Evolutionary conservation across 2,888 invertebrate species (phyloP).

Genomic region (Pyralis farinalis): DNA sequence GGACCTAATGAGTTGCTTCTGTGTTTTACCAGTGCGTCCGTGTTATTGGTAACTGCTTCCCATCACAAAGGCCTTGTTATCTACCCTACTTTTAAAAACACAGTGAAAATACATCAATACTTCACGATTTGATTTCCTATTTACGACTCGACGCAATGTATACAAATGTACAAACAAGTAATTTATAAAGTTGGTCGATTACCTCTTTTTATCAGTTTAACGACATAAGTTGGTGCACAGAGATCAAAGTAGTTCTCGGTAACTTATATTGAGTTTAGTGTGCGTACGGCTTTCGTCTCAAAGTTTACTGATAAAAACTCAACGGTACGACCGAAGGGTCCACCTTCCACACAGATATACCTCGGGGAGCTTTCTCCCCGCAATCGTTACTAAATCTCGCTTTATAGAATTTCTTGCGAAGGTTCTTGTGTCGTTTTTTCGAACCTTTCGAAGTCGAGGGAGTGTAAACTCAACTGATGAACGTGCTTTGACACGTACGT

Average conservation of each 20-base stretch:
- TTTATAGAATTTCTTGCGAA: not conserved
- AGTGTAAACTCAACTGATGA: too few species aligned
- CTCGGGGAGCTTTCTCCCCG: not conserved
- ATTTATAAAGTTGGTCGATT: too few species aligned
- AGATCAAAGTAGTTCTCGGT: not conserved
- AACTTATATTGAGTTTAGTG: not conserved
- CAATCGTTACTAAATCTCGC: not conserved
- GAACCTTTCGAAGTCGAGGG: not conserved
- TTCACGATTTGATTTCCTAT: too few species aligned
- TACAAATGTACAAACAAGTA: too few species aligned
- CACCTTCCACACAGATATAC: not conserved
- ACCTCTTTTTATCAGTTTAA: not conserved
- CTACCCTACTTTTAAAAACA: too few species aligned
- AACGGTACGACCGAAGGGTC: not conserved
- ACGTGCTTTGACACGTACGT: too few species aligned
- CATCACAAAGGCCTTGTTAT: too few species aligned
- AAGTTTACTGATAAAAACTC: not conserved
- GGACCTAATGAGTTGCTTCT: too few species aligned
- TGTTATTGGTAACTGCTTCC: too few species aligned
- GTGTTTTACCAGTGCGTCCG: too few species aligned
- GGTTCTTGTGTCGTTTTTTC: not conserved
- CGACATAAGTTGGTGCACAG: not conserved
- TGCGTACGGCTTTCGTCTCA: not conserved
- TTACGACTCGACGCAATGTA: too few species aligned
- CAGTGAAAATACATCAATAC: too few species aligned